Percentiles rank a stretch among this genome's conserved stretches.
Conservation (phyloP, 2,113 vertebrate species). For the Etia nguti region DNA sequence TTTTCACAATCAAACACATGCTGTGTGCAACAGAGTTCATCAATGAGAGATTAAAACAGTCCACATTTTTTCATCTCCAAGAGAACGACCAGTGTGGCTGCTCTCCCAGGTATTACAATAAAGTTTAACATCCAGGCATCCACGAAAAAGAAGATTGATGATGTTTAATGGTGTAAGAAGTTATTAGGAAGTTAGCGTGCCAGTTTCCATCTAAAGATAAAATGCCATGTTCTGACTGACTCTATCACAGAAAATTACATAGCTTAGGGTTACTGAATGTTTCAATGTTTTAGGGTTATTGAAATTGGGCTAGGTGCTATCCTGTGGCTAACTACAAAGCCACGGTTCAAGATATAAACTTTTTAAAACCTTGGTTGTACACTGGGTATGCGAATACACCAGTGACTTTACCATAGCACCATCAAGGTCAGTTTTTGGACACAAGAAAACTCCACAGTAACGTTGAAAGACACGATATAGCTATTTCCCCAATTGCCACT, state of each 20-base stretch:
- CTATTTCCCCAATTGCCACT: background rate
- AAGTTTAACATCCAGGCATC: background rate
- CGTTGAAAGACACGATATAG: background rate
- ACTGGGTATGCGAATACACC: background rate
- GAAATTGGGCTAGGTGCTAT: background rate
- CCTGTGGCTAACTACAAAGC: background rate
- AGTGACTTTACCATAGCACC: background rate
- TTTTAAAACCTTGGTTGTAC: background rate
- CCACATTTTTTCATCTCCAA: fast-evolving
- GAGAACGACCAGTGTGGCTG: background rate
- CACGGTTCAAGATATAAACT: background rate
- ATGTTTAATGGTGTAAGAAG: background rate
- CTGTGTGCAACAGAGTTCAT: background rate
- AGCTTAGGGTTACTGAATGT: background rate
- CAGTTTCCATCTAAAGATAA: background rate
- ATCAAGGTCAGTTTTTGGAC: background rate
- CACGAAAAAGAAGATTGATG: fast-evolving
- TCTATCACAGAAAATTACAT: background rate
- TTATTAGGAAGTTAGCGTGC: background rate
- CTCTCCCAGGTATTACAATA: background rate
- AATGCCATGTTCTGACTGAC: background rate
- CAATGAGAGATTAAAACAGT: background rate
- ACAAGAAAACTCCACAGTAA: background rate
- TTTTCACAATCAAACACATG: background rate
- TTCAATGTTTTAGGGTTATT: background rate